Evolutionary conservation across 2,797 vertebrate genomes (phyloP), one percentile per base, ranked within the genome.

Genomic region (Harpagifer antarcticus): DNA sequence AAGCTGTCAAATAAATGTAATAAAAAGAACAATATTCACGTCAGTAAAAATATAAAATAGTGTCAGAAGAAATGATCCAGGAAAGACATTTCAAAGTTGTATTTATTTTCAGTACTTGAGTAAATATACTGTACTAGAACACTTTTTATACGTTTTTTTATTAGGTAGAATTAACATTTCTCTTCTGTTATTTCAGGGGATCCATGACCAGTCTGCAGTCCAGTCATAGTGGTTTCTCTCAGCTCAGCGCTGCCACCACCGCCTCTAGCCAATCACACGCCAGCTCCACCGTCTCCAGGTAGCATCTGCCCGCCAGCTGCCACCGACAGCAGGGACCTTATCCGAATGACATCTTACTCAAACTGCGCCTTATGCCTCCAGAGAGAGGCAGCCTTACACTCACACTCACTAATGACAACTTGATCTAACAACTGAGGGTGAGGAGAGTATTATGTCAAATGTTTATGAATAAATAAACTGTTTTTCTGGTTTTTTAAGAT

Each of bases 181-280:
- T 64, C n/a, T 31, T 49, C 2, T 79, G 2, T 44, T 17, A 3
- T 53, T 76, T 15, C 82, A 99, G 97, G 91, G 98, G 97, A 62
- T 99, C 98, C 69, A 97, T 99, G 97, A 97, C 95, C 89, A 99
- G 98, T 82, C 94, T 99, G 83, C 96, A 97, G 93, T 99, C 98
- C 17, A 97, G 96, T 88, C 97, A 98, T 75, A 99, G 98, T 11
- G 96, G 97, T 57, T 99, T 98, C 92, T 99, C 98, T 13, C 97
- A 97, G 94, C 96, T 98, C 85, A 99, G 97, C 16, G 96, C 93
- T 12, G 95, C 92, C 92, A 99, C 98, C 78, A 97, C 96, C 52
- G 95, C 96, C 71, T 99, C 98, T 62, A 95, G 91, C 93, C 97
- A 97, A 86, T 99, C 97, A 13, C 95, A 97, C 44, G 90, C 94